Percentiles rank a stretch among this genome's conserved stretches.
phyloP scores from a whole-genome alignment of 2,797 vertebrate species.

The Podargus strigoides region DNA sequence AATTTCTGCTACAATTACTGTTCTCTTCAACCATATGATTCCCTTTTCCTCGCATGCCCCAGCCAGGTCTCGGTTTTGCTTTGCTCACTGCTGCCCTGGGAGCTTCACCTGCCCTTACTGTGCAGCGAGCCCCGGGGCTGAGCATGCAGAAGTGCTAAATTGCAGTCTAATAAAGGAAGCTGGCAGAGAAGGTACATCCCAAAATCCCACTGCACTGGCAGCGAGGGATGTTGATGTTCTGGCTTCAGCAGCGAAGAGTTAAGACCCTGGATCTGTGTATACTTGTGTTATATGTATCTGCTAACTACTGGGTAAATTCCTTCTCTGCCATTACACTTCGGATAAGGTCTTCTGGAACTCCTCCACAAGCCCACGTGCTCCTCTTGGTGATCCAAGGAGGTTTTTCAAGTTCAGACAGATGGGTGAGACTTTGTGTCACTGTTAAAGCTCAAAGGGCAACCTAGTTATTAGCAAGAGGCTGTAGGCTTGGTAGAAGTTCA shows the following conservation, averaged over 20 bases:
- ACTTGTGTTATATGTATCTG: not conserved
- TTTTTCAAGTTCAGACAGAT: not conserved
- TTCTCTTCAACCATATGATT: slow-evolving; percentile 73
- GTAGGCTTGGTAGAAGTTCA: not conserved
- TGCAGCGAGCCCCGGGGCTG: not conserved
- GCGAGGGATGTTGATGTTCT: not conserved
- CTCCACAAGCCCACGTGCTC: fast-evolving
- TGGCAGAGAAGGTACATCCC: not conserved
- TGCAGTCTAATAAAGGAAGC: not conserved
- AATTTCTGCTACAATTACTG: slow-evolving; percentile 75
- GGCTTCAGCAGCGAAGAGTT: not conserved
- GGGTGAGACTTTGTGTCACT: not conserved
- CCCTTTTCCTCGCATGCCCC: slow-evolving; percentile 45
- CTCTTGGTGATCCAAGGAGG: not conserved
- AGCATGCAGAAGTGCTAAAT: not conserved
- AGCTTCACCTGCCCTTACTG: not conserved
- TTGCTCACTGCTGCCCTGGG: not conserved
- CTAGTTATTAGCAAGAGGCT: not conserved
- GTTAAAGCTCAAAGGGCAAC: not conserved
- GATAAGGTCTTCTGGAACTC: not conserved
- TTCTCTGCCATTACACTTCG: not conserved
- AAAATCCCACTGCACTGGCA: not conserved
- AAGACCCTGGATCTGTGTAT: not conserved
- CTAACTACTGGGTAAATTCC: not conserved
- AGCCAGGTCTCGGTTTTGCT: not conserved